These are phyloP conservation scores for Ctenopoma kingsleyae DNA, from an alignment of 2,797 vertebrate genomes.

Conservation along the genomic window DNA sequence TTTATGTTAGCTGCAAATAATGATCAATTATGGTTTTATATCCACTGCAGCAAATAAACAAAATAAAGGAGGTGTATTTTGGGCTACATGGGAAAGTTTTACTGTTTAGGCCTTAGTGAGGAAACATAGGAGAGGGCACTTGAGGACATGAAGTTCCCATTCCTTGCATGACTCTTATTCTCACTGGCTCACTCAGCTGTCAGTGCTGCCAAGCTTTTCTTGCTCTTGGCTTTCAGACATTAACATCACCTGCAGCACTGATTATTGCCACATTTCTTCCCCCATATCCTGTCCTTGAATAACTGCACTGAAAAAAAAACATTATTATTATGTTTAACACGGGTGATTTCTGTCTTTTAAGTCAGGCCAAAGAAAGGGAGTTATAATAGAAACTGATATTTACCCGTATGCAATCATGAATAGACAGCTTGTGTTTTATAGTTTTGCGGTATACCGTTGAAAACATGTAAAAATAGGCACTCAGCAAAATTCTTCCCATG, in stretches of 20 bases:
- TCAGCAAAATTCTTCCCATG: background rate
- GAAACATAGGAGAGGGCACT: constrained; percentile 10
- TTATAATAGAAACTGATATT: constrained; percentile 21
- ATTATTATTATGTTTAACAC: constrained; percentile 50
- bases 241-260: constrained; percentile 44
- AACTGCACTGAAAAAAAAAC: constrained; percentile 44
- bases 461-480: constrained; percentile 1
- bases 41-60: constrained; percentile 5
- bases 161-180: constrained; percentile 20
- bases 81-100: constrained; percentile 40
- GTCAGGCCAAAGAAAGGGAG: constrained; percentile 39
- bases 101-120: constrained; percentile 21
- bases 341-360: constrained; percentile 47
- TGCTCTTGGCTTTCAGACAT: constrained; percentile 28
- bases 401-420: constrained; percentile 5
- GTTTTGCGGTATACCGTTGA: background rate
- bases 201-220: constrained; percentile 12
- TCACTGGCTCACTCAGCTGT: constrained; percentile 6
- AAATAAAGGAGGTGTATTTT: constrained; percentile 11
- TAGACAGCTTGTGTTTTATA: constrained; percentile 18
- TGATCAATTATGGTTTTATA: constrained; percentile 41
- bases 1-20: background rate
- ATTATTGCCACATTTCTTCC: constrained; percentile 31
- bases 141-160: constrained; percentile 35
- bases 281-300: constrained; percentile 63